These are phyloP conservation scores for Zaprionus lineosus DNA, from an alignment of 2,888 invertebrate species.

Conservation along the genomic window DNA sequence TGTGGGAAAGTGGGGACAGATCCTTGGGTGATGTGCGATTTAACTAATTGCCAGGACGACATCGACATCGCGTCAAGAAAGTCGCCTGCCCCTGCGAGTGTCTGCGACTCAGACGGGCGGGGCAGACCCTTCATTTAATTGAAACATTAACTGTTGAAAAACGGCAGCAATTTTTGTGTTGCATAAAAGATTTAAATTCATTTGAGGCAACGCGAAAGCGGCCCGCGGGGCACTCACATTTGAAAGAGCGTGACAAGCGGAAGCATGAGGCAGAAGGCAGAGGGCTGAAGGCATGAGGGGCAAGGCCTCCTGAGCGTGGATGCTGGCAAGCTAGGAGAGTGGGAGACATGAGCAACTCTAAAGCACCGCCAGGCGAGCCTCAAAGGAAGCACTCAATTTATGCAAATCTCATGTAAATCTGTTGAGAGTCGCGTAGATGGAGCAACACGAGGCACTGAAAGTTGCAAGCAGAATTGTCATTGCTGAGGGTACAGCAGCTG, in stretches of 20 bases:
- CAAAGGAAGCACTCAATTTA: conserved; percentile 80
- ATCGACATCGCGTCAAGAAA: conserved; percentile 9
- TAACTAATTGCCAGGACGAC: conserved; percentile 46
- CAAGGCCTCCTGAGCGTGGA: too few species aligned
- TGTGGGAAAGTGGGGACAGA: not conserved
- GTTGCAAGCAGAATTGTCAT: conserved; percentile 57
- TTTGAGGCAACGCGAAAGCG: conserved; percentile 36
- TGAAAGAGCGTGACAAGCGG: too few species aligned
- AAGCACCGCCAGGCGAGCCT: conserved; percentile 44
- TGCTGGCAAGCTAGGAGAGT: too few species aligned
- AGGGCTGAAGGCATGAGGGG: too few species aligned
- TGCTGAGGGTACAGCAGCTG: not conserved
- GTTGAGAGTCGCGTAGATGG: conserved; percentile 54
- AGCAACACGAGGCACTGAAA: conserved; percentile 10
- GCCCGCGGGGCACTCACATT: conserved; percentile 20
- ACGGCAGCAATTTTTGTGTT: conserved; percentile 65
- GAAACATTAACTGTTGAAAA: conserved; percentile 74
- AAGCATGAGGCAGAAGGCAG: not conserved
- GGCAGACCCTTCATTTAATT: conserved; percentile 55
- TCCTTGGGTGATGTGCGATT: conserved; percentile 27
- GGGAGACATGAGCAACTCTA: conserved; percentile 38
- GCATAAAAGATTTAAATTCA: conserved; percentile 75
- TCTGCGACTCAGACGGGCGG: not conserved
- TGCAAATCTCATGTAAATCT: conserved; percentile 81
- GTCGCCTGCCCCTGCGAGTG: not conserved